A percentile compares a stretch with the other conserved stretches of the same genome.
Evolutionary conservation across 2,113 vertebrate genomes (phyloP).

Genomic region (Dipodomys ordii): DNA sequence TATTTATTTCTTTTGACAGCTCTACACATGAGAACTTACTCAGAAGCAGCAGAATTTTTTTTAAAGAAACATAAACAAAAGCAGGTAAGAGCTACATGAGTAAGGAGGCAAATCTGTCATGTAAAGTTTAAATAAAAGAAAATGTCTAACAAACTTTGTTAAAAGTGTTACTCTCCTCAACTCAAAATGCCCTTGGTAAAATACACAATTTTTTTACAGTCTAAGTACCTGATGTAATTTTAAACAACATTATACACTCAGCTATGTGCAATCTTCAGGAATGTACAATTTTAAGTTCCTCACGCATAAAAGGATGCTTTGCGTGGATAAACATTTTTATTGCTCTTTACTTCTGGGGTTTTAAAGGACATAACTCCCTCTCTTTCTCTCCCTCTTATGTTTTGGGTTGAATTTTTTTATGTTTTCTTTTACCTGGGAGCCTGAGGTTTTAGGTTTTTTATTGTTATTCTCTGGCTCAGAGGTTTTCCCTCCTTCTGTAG

Average conservation of each 20-base stretch:
- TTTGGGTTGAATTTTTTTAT: slow-evolving; percentile 42
- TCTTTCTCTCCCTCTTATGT: slow-evolving; percentile 42
- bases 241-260: slow-evolving; percentile 44
- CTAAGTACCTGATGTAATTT: slow-evolving; percentile 57
- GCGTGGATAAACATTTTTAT: slow-evolving; percentile 63
- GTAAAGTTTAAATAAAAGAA: slow-evolving; percentile 71
- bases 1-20: slow-evolving; percentile 74
- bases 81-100: slow-evolving; percentile 53
- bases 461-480: slow-evolving; percentile 92
- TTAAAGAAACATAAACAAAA: slow-evolving; percentile 63
- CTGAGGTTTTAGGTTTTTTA: slow-evolving; percentile 97
- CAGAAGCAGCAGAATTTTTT: slow-evolving; percentile 66
- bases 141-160: slow-evolving; percentile 69
- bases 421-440: slow-evolving; percentile 93
- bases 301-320: slow-evolving; percentile 69
- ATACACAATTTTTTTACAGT: slow-evolving; percentile 43
- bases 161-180: slow-evolving; percentile 63
- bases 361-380: slow-evolving; percentile 64
- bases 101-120: slow-evolving; percentile 70
- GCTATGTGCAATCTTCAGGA: slow-evolving; percentile 60
- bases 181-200: slow-evolving; percentile 67
- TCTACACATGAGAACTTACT: slow-evolving; percentile 74
- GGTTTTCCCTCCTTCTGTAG: slow-evolving; percentile 97
- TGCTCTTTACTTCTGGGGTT: slow-evolving; percentile 70
- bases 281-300: slow-evolving; percentile 74